These are phyloP conservation scores for Archilochus colubris DNA, from an alignment of 2,113 vertebrate species.

Conservation along the genomic window DNA sequence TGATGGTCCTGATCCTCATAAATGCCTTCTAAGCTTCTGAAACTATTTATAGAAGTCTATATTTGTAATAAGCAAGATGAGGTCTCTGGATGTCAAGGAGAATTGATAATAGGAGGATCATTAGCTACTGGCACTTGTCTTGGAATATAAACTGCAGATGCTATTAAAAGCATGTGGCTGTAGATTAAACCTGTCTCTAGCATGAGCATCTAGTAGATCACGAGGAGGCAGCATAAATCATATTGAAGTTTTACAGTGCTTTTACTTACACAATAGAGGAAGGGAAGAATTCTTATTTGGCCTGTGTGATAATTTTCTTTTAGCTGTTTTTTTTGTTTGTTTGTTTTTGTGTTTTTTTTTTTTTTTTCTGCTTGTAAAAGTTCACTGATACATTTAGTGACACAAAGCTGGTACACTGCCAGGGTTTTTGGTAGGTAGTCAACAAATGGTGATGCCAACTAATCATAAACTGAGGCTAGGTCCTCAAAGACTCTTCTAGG, in stretches of 20 bases:
- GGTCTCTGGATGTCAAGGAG: not conserved
- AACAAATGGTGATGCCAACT: not conserved
- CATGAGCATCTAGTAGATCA: not conserved
- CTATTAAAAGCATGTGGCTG: not conserved
- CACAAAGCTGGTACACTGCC: not conserved
- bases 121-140: slow-evolving; percentile 25
- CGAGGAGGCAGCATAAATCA: not conserved
- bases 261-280: not conserved
- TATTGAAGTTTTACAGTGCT: not conserved
- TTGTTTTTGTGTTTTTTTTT: not conserved
- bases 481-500: fast-evolving
- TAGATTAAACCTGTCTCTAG: not conserved
- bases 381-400: not conserved
- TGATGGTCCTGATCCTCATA: not conserved
- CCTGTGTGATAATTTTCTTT: not conserved
- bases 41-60: not conserved
- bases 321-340: not conserved
- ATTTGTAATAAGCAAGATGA: not conserved
- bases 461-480: not conserved
- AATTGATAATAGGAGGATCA: not conserved
- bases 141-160: not conserved
- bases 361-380: not conserved
- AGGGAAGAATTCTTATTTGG: not conserved
- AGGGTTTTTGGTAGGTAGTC: not conserved
- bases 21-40: not conserved